Base-by-base conservation (phyloP, 2,113 vertebrate genomes). In the Perccottus glenii region DNA sequence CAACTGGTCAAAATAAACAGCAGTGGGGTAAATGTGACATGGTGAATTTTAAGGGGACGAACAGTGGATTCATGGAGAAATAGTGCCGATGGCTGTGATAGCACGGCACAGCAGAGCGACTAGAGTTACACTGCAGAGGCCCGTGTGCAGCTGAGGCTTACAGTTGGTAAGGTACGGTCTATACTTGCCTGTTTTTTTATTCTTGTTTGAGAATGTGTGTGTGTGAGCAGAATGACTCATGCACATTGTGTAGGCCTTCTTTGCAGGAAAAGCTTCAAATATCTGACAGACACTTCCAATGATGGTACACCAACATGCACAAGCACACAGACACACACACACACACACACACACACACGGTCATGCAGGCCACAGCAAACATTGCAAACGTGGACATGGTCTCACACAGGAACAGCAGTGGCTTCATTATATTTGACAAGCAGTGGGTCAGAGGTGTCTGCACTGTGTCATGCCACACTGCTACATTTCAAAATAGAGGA, bases 231-330 rank as follows among this genome's bases (percentile, higher is more conserved):
- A 64, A 73, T 83, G 88, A 87, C 79, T 84, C 84, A 87, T 85
- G 80, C 82, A 80, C 67, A 74, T 75, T 58, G 72, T 76, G 85
- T 75, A 69, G 77, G 85, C 75, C 63, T 68, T 64, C 76, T 78
- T 38, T 44, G 64, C 6, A 48, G 55, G 68, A 73, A 73, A 56
- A 19, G 67, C 74, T 44, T 70, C 50, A 79, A 73, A 81, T 40
- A 63, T 82, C 75, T 77, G 83, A 79, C 67, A 74, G 80, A 80
- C 59, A 56, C 77, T 64, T 81, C 47, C 71, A 49, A 44, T 76
- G 65, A 67, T 53, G 50, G 49, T 10, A 66, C 68, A 35, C 70
- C 38, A 70, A 61, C 75, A 48, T 32, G 59, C 49, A 36, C 14
- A 42, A 49, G 11, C 58, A 68, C 46, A 47, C 19, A 49, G 5